A percentile compares a stretch with the other conserved stretches of the same genome.
Conservation (phyloP, 1,140 invertebrate species). For the Ctenoplectra terminalis region DNA sequence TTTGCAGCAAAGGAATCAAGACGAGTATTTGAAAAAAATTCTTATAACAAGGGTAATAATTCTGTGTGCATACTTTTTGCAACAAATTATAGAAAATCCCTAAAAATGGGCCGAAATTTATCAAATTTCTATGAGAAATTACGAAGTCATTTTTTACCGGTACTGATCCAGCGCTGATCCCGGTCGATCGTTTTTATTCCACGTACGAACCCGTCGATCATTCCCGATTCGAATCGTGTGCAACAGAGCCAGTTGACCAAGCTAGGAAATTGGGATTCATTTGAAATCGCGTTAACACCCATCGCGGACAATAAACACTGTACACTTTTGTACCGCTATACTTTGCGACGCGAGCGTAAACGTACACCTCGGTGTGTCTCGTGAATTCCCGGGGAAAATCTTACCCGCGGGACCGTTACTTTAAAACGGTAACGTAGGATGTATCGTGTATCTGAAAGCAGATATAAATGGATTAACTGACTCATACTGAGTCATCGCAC, state of each 20-base stretch:
- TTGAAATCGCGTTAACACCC: too few relatives aligned
- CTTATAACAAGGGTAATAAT: too few relatives aligned
- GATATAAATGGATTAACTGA: constrained; percentile 57
- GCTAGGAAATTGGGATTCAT: background rate
- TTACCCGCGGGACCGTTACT: constrained; percentile 49
- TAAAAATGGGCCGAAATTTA: too few relatives aligned
- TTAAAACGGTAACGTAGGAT: constrained; percentile 53
- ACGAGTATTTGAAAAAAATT: too few relatives aligned
- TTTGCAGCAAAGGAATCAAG: too few relatives aligned
- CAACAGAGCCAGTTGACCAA: background rate
- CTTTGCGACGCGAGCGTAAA: constrained; percentile 8
- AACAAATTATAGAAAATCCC: too few relatives aligned
- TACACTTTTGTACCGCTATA: constrained; percentile 12
- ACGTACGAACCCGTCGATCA: background rate
- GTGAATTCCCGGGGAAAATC: constrained; percentile 42
- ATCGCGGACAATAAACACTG: constrained; percentile 15
- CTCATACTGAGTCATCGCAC: constrained; percentile 41
- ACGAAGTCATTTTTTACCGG: too few relatives aligned
- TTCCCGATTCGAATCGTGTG: background rate
- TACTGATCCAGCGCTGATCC: too few relatives aligned
- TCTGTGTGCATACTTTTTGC: too few relatives aligned
- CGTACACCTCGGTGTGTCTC: constrained; percentile 11
- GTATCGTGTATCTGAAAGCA: constrained; percentile 51
- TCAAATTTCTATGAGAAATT: too few relatives aligned
- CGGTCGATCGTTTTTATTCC: background rate